phyloP scores from a whole-genome alignment of 2,113 vertebrate species.

The Calyptommatus sinebrachiatus region DNA sequence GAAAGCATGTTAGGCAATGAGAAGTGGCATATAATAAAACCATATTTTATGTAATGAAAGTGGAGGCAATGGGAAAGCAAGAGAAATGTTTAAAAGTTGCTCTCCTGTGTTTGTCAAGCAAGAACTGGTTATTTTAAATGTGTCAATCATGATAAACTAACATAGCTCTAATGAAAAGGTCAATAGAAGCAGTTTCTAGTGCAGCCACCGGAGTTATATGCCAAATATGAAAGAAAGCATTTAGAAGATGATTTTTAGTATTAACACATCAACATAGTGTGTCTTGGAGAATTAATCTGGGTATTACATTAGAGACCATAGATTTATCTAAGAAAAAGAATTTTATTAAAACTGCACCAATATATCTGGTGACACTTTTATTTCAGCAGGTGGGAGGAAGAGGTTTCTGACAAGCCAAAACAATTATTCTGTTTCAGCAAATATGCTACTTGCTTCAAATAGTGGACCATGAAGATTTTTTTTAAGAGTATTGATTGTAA shows the following conservation, averaged over 20 bases:
- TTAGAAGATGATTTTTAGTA: constrained; percentile 69
- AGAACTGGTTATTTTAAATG: constrained; percentile 72
- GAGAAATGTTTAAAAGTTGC: constrained; percentile 73
- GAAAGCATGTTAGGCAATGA: constrained; percentile 67
- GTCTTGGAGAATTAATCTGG: constrained; percentile 71
- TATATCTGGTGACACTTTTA: constrained; percentile 41
- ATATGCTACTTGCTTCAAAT: neutral
- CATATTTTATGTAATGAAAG: constrained; percentile 73
- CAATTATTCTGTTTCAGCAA: constrained; percentile 5
- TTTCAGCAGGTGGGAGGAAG: constrained; percentile 42
- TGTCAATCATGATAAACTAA: constrained; percentile 77
- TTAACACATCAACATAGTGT: constrained; percentile 62
- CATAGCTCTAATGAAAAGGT: constrained; percentile 77
- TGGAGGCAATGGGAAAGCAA: constrained; percentile 67
- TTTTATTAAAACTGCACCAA: constrained; percentile 67
- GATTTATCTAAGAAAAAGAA: constrained; percentile 63
- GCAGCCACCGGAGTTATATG: constrained; percentile 62
- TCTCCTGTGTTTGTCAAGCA: constrained; percentile 73
- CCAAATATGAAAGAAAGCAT: constrained; percentile 69
- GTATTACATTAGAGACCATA: constrained; percentile 65
- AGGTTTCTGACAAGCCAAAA: constrained; percentile 2
- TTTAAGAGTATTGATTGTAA: neutral
- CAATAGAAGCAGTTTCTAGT: constrained; percentile 71
- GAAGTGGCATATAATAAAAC: constrained; percentile 71
- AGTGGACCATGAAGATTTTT: neutral